phyloP scores from a whole-genome alignment of 2,113 vertebrate genomes.

The Engystomops pustulosus region DNA sequence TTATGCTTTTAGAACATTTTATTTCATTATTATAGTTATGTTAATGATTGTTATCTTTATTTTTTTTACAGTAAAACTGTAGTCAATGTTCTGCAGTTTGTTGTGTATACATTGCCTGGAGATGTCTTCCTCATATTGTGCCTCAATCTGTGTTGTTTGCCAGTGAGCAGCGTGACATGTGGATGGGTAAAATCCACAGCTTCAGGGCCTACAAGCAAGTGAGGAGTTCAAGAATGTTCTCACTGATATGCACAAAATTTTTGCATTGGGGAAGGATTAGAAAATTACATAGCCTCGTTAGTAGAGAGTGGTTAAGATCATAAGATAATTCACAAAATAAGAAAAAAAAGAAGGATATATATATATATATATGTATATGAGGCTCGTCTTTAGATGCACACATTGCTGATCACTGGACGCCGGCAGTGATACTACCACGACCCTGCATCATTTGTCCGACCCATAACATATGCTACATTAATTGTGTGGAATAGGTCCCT shows the following conservation, averaged over 20 bases:
- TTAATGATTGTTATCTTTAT: neutral
- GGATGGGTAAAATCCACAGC: conserved; percentile 32
- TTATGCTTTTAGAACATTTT: no score
- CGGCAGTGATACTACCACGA: no score
- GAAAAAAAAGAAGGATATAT: no score
- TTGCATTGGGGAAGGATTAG: no score
- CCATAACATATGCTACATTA: no score
- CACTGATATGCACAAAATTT: neutral
- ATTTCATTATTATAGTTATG: no score
- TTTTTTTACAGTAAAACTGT: neutral
- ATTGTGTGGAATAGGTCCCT: no score
- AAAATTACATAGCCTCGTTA: neutral
- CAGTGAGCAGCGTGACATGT: conserved; percentile 18
- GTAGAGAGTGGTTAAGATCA: neutral
- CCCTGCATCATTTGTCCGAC: no score
- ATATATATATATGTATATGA: no score
- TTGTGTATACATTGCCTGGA: conserved; percentile 5
- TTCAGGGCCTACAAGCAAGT: conserved; percentile 4
- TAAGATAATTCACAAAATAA: no score
- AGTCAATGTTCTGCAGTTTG: neutral
- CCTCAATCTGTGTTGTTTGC: conserved; percentile 17
- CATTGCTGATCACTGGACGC: no score
- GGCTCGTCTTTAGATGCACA: no score
- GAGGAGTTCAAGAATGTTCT: neutral
- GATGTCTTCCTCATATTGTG: conserved; percentile 10